A percentile compares a stretch with the other conserved stretches of the same genome.
These are phyloP conservation scores for Nothoprocta pentlandii DNA, from an alignment of 2,113 vertebrate genomes.

Conservation along the genomic window DNA sequence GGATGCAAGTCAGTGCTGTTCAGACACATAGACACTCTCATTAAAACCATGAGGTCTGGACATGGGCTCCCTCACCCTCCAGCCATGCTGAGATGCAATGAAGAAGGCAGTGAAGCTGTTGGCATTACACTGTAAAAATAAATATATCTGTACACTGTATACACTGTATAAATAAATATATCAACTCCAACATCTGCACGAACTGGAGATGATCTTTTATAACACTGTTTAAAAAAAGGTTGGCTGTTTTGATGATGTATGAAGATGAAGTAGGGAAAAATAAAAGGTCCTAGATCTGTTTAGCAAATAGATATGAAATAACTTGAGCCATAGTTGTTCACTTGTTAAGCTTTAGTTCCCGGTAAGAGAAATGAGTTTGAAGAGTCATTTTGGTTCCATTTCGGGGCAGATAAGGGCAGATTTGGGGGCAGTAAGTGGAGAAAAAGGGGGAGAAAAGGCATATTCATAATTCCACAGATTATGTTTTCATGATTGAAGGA, in stretches of 20 bases:
- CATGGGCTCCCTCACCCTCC: background rate
- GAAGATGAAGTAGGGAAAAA: background rate
- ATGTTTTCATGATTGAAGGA: background rate
- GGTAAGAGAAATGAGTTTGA: background rate
- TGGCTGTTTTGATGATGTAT: background rate
- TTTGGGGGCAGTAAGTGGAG: background rate
- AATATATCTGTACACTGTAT: background rate
- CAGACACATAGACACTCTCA: fast-evolving
- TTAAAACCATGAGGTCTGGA: background rate
- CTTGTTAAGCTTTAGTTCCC: background rate
- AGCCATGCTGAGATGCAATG: background rate
- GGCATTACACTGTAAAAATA: background rate
- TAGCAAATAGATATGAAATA: background rate
- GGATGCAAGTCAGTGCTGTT: background rate
- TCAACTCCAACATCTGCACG: background rate
- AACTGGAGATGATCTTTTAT: background rate
- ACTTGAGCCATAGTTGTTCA: background rate
- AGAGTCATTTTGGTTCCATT: background rate
- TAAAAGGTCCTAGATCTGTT: background rate
- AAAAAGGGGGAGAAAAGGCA: background rate
- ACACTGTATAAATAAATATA: background rate
- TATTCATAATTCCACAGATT: background rate
- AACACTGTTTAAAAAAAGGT: background rate
- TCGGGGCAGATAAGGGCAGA: background rate
- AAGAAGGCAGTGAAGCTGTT: background rate